Evolutionary conservation across 2,113 vertebrate genomes (phyloP).

Genomic region (Callaeas wilsoni): DNA sequence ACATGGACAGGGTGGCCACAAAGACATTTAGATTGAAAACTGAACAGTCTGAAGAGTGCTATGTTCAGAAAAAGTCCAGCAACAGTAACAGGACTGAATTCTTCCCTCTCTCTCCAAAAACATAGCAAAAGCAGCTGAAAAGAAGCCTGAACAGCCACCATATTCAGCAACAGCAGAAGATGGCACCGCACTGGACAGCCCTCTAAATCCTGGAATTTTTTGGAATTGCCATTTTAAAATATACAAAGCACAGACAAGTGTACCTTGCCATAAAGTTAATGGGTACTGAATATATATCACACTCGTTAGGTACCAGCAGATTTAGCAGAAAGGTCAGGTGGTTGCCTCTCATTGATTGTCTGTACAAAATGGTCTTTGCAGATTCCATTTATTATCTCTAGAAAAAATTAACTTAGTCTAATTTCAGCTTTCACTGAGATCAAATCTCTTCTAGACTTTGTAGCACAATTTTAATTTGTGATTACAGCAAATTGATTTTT

Average conservation of each 20-base stretch:
- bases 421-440: conserved; percentile 7
- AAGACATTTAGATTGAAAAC: not conserved
- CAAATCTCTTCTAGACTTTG: not conserved
- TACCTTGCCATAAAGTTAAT: not conserved
- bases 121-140: not conserved
- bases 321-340: not conserved
- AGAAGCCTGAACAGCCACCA: not conserved
- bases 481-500: not conserved
- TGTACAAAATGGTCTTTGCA: not conserved
- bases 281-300: not conserved
- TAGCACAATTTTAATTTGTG: not conserved
- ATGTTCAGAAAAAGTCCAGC: not conserved
- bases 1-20: not conserved
- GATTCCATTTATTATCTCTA: not conserved
- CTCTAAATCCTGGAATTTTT: not conserved
- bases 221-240: not conserved
- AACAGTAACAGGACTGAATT: not conserved
- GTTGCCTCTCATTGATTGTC: not conserved
- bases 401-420: not conserved
- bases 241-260: not conserved
- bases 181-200: accelerated
- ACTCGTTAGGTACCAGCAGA: not conserved
- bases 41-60: not conserved
- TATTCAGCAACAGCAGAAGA: not conserved
- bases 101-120: not conserved